A percentile compares a stretch with the other conserved stretches of the same genome.
Conservation (phyloP, 2,797 vertebrate species). For the Hybognathus amarus region DNA sequence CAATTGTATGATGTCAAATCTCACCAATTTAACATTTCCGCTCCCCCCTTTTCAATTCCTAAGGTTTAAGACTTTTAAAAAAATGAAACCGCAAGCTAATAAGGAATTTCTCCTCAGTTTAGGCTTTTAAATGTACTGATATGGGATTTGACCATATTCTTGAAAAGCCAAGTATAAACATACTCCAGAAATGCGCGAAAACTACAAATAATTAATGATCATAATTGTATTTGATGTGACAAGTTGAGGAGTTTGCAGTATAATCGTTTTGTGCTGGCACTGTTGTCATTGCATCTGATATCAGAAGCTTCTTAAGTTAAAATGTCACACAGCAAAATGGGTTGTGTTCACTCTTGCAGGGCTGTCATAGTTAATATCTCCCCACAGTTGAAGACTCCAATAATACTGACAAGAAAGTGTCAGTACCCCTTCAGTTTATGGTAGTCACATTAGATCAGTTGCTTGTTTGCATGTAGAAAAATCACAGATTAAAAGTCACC, state of each 20-base stretch:
- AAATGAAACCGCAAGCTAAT: neutral
- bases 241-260: neutral
- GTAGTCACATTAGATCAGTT: neutral
- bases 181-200: neutral
- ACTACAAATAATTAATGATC: neutral
- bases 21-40: neutral
- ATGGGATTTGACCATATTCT: neutral
- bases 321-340: constrained; percentile 6
- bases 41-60: neutral
- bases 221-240: neutral
- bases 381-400: neutral
- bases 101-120: neutral
- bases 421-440: neutral
- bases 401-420: constrained; percentile 17
- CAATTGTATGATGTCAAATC: constrained; percentile 15
- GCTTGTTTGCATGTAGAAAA: neutral
- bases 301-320: constrained; percentile 17
- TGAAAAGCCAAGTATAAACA: neutral
- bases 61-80: neutral
- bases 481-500: neutral
- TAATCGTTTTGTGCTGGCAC: neutral
- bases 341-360: constrained; percentile 21
- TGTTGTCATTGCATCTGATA: neutral
- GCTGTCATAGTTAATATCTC: constrained; percentile 15
- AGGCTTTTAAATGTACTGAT: neutral